Evolutionary conservation across 2,888 invertebrate species (phyloP), one percentile per base, ranked within the genome.

Genomic region (Deilephila porcellus): DNA sequence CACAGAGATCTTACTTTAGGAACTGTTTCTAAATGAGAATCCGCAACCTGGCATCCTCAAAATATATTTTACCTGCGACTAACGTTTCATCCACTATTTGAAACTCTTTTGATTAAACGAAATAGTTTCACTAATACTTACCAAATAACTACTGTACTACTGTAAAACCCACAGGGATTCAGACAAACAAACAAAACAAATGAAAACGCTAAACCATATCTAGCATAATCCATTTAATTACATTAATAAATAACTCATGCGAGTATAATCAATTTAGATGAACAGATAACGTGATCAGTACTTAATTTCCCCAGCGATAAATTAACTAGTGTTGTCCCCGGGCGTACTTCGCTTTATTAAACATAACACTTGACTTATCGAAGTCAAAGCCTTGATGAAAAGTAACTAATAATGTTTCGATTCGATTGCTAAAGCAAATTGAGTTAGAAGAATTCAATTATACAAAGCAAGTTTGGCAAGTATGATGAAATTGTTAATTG

Each of bases 281-380:
- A 56, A 45, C 37, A 64, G 64, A 64, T 64, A 37, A n/a, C 45
- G 20, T 11, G 7, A 64, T 64, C 37, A 37, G 20, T 64, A 56
- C 6, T n/a, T 64, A 64, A 64, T 64, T 64, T 64, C 64, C 64
- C 64, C 20, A 20, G 45, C 45, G 64, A 45, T 64, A 64, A 56
- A 56, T 64, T 45, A 45, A 20, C 37, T 14, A 3, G 11, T 3
- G 20, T 19, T 8, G 32, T 34, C 19, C 45, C 45, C 45, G 11
- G 14, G 45, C 14, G 32, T 52, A 52, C 11, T n/a, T 56, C 56
- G 56, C 62, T 34, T 45, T 64, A n/a, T 37, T 45, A 20, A n/a
- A 37, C n/a, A 37, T 64, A 37, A 45, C 64, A 64, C 64, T 45
- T 45, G 37, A 64, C 64, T 20, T 37, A 64, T 20, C 37, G 14